Conservation (phyloP, 1,140 invertebrate genomes). For the Apis cerana region DNA sequence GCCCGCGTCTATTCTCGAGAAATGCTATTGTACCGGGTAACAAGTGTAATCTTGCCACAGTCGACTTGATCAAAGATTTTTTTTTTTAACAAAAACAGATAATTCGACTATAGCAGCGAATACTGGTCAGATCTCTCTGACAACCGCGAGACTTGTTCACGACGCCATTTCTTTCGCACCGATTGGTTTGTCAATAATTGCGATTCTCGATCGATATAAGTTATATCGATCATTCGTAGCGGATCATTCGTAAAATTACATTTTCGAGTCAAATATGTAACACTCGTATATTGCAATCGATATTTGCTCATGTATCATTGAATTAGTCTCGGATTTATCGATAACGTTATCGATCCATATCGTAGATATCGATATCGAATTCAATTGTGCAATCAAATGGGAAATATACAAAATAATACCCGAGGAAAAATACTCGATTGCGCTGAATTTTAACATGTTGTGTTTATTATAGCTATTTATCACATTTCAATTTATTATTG, state of each 20-base stretch:
- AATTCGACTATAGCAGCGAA: background rate
- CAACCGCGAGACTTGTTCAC: background rate
- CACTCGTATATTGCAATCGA: background rate
- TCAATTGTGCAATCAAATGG: background rate
- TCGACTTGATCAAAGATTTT: background rate
- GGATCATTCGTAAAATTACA: background rate
- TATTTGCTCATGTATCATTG: background rate
- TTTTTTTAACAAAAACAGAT: background rate
- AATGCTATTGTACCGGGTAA: constrained; percentile 29
- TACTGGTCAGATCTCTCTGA: background rate
- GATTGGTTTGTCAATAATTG: background rate
- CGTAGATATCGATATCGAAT: background rate
- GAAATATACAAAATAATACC: background rate
- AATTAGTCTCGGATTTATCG: background rate
- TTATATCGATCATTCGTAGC: background rate
- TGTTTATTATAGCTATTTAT: background rate
- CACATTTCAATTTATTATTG: background rate
- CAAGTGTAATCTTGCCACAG: constrained; percentile 13
- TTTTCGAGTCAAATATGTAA: background rate
- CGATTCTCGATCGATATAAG: background rate
- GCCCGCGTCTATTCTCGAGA: constrained; percentile 6
- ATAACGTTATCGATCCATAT: background rate
- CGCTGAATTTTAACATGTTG: background rate
- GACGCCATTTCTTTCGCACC: background rate
- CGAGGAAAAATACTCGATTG: background rate